Evolutionary conservation across 2,888 invertebrate species (phyloP).

Genomic region (Lapara coniferarum): DNA sequence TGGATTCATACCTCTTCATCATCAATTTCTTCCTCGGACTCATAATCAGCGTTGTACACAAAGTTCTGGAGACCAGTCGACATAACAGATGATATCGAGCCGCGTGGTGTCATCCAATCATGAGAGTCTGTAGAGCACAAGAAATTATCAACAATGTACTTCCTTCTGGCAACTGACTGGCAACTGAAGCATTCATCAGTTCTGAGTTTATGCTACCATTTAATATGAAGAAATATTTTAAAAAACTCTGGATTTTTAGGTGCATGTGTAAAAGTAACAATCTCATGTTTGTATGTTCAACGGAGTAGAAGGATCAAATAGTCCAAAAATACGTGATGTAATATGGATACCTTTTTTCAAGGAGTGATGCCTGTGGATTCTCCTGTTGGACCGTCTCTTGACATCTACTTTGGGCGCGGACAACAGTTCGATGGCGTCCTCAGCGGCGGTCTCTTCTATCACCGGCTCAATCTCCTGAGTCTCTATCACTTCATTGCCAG

Average conservation of each 20-base stretch:
- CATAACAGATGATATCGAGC: conserved; percentile 72
- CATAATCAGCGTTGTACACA: conserved; percentile 65
- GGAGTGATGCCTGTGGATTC: conserved; percentile 68
- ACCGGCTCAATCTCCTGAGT: conserved; percentile 66
- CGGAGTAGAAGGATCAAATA: too few species aligned
- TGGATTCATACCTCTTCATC: conserved; percentile 62
- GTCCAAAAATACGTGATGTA: too few species aligned
- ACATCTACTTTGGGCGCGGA: conserved; percentile 58
- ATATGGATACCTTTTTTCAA: conserved; percentile 61
- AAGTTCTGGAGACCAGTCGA: conserved; percentile 71
- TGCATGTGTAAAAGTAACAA: too few species aligned
- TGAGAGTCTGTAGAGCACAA: conserved; percentile 57
- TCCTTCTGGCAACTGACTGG: background rate
- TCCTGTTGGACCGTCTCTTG: conserved; percentile 64
- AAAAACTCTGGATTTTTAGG: too few species aligned
- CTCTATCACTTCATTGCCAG: conserved; percentile 79
- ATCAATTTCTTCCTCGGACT: conserved; percentile 61
- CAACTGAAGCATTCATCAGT: too few species aligned
- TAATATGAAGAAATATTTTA: too few species aligned
- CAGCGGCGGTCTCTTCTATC: conserved; percentile 60
- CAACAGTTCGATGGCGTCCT: conserved; percentile 47
- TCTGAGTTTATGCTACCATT: too few species aligned
- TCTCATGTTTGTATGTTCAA: too few species aligned
- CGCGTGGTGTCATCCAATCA: conserved; percentile 78
- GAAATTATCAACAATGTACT: background rate